These are phyloP conservation scores for Therioaphis trifolii DNA, from an alignment of 2,888 invertebrate genomes.

Conservation along the genomic window DNA sequence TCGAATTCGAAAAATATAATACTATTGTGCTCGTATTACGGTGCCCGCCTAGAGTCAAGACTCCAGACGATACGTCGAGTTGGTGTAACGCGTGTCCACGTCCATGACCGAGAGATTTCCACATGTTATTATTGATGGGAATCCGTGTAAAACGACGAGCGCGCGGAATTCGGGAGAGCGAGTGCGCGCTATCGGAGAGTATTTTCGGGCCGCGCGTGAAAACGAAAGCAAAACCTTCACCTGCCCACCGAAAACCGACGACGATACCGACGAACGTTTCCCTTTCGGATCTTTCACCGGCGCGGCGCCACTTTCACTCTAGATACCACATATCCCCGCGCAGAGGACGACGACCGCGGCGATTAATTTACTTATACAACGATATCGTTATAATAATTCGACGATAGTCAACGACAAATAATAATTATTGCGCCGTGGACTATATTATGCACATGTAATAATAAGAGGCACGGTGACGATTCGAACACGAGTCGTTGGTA, in stretches of 20 bases:
- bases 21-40: not conserved
- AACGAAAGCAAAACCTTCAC: conserved; percentile 63
- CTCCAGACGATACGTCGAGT: not conserved
- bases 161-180: not conserved
- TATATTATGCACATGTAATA: too few relatives aligned
- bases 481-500: too few relatives aligned
- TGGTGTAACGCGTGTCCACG: not conserved
- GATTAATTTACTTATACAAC: too few relatives aligned
- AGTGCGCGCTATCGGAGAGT: not conserved
- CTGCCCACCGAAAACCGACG: conserved; percentile 55
- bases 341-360: conserved; percentile 50
- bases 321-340: conserved; percentile 11
- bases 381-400: too few relatives aligned
- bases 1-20: not conserved
- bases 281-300: conserved; percentile 62
- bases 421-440: too few relatives aligned
- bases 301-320: conserved; percentile 59
- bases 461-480: too few relatives aligned
- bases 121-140: too few relatives aligned
- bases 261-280: conserved; percentile 24
- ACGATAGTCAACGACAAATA: too few relatives aligned
- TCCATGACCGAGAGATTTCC: too few relatives aligned
- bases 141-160: too few relatives aligned
- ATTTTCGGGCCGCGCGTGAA: conserved; percentile 50
- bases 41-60: not conserved